A percentile compares a stretch with the other conserved stretches of the same genome.
Evolutionary conservation across 2,888 invertebrate species (phyloP).

Genomic region (Himalopsyche anomala): DNA sequence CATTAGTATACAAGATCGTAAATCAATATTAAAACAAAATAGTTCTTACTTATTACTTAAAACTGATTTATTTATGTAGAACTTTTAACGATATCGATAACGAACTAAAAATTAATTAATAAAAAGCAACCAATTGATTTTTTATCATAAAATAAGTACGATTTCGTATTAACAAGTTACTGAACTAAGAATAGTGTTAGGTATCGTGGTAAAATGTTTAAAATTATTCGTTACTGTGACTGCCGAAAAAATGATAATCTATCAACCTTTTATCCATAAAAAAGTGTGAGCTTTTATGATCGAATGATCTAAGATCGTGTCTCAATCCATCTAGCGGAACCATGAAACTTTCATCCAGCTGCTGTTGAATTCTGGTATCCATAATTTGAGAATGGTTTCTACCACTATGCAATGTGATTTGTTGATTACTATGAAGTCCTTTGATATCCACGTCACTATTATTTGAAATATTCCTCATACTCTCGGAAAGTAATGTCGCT

Average conservation of each 20-base stretch:
- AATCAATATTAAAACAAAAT: neutral
- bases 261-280: conserved; percentile 81
- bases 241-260: conserved; percentile 58
- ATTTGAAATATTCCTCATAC: conserved; percentile 76
- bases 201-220: too few relatives aligned
- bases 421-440: conserved; percentile 69
- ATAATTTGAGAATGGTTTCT: conserved; percentile 71
- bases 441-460: conserved; percentile 72
- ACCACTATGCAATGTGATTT: conserved; percentile 68
- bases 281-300: conserved; percentile 78
- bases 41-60: neutral
- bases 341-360: conserved; percentile 77
- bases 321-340: conserved; percentile 79
- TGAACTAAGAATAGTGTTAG: too few relatives aligned
- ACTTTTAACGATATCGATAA: too few relatives aligned
- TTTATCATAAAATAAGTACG: neutral
- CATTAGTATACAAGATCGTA: neutral
- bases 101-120: neutral
- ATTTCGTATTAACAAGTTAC: too few relatives aligned
- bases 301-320: conserved; percentile 80
- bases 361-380: conserved; percentile 70
- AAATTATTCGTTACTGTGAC: too few relatives aligned
- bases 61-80: too few relatives aligned
- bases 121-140: neutral
- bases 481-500: conserved; percentile 80